These are phyloP conservation scores for Colaptes auratus DNA, from an alignment of 2,113 vertebrate species.

Conservation along the genomic window DNA sequence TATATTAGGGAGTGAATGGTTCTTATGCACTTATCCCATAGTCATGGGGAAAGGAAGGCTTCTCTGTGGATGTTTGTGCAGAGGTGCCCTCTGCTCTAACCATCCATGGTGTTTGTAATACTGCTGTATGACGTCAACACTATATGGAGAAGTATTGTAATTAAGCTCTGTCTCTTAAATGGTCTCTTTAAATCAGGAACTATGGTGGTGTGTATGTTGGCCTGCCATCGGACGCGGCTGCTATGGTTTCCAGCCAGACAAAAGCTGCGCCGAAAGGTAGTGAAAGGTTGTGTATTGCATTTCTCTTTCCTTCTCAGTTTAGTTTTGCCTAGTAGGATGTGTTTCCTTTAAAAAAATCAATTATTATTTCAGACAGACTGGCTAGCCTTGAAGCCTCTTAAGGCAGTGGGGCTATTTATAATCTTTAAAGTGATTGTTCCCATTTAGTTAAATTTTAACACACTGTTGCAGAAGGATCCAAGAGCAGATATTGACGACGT, in stretches of 20 bases:
- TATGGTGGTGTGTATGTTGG: slow-evolving; percentile 95
- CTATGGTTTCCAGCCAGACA: slow-evolving; percentile 83
- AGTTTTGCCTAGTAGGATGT: neutral
- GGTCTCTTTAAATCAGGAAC: slow-evolving; percentile 79
- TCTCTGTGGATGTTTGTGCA: neutral
- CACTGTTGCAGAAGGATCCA: neutral
- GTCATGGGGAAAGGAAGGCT: neutral
- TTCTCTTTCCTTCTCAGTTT: neutral
- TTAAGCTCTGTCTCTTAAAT: neutral
- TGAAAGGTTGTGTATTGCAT: neutral
- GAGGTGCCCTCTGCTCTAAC: neutral
- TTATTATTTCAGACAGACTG: neutral
- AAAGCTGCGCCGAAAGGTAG: slow-evolving; percentile 88
- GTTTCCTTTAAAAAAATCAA: slow-evolving; percentile 23
- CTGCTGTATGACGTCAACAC: neutral
- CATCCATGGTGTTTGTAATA: neutral
- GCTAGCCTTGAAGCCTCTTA: neutral
- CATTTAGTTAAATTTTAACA: neutral
- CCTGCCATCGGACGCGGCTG: slow-evolving; percentile 83
- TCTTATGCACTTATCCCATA: neutral
- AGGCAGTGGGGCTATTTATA: neutral
- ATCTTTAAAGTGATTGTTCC: neutral
- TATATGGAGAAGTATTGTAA: neutral
- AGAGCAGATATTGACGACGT: neutral
- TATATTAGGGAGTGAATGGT: neutral